Base-by-base conservation (phyloP, 1,140 invertebrate genomes). In the Trichoplusia ni region DNA sequence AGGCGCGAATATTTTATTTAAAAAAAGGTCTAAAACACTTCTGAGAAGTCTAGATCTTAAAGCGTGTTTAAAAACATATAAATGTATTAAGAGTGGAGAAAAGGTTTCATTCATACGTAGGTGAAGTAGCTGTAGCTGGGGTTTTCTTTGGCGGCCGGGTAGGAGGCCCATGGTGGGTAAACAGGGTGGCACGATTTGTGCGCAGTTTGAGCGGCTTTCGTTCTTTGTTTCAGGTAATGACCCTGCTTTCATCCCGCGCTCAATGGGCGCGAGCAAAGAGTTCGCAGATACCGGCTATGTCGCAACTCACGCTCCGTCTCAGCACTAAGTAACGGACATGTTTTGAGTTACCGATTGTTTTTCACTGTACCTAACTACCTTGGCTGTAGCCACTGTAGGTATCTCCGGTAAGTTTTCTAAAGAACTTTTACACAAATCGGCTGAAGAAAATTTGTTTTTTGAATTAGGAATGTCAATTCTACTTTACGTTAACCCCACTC, bases 181-280 rank as follows among this genome's bases (percentile, higher is more conserved):
- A 90, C 87, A 90, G 66, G 70, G 71, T 75, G 71, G 76, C 74
- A 72, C 80, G 83, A 89, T 87, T 85, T 84, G 86, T 83, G 83
- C 83, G 73, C 75, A 86, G 80, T 78, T 83, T 83, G 78, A 86
- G 83, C 83, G 76, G 76, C 74, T 79, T 82, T 81, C 78, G 69
- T 79, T 82, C 84, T 89, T 90, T 90, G 88, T 90, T 80, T 69
- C 79, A 85, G 81, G 86, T 90, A 90, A 90, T 90, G 86, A 89
- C 85, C 86, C 73, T 59, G 79, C 86, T 88, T 90, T 90, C 88
- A 90, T 86, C 80, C 35, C 75, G 73, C 47, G 59, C 71, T 90
- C 80, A 88, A 90, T 90, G 81, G 77, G 64, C 68, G 69, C 64
- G 61, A 71, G 79, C 71, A 81, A 81, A 84, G 84, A 79, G 75